Conservation (phyloP, 2,888 invertebrate species). For the Pseudococcus viburni region DNA sequence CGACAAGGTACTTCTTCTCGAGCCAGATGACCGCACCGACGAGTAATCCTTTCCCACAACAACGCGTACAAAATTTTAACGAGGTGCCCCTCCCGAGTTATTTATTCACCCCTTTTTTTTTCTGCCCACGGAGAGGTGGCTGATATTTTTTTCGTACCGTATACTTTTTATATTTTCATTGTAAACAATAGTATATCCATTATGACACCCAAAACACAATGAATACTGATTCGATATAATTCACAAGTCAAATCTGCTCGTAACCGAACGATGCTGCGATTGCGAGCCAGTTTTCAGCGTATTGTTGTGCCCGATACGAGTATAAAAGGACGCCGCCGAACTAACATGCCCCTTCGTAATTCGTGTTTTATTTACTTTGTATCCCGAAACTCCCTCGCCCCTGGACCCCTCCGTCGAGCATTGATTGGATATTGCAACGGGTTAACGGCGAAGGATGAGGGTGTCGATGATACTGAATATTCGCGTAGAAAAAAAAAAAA, state of each 20-base stretch:
- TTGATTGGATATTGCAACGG: not conserved
- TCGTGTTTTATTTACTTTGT: conserved; percentile 30
- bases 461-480: not conserved
- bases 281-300: not conserved
- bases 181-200: conserved; percentile 59
- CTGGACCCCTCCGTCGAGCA: too few species aligned
- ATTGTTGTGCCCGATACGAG: not conserved
- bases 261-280: not conserved
- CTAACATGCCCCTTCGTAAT: conserved; percentile 16
- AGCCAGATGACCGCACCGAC: conserved; percentile 18
- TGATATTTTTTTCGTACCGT: not conserved
- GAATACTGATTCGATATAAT: conserved; percentile 61
- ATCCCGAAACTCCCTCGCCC: not conserved
- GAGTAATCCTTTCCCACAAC: conserved; percentile 50
- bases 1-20: conserved; percentile 39
- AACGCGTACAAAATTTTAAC: conserved; percentile 41
- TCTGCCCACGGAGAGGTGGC: not conserved
- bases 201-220: conserved; percentile 62
- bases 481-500: not conserved
- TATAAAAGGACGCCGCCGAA: not conserved
- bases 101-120: conserved; percentile 24
- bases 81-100: not conserved
- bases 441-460: not conserved
- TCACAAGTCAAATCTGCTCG: conserved; percentile 38
- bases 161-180: conserved; percentile 20